A percentile compares a stretch with the other conserved stretches of the same genome.
phyloP scores from a whole-genome alignment of 2,888 invertebrate genomes.

The Epistrophe grossulariae region DNA sequence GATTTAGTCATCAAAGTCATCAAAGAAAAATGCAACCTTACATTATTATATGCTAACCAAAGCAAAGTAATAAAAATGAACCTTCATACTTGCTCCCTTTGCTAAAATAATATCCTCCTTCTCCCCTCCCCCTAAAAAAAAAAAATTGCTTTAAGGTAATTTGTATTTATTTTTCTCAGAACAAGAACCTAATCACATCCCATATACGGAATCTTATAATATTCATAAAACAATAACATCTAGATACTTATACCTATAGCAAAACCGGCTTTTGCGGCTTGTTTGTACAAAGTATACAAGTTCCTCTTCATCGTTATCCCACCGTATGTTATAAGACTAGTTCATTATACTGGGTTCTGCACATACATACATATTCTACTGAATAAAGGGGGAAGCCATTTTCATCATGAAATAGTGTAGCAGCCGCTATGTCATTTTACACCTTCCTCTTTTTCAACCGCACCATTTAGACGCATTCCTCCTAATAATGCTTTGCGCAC shows the following conservation, averaged over 20 bases:
- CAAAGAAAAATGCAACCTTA: too few relatives aligned
- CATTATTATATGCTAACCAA: too few relatives aligned
- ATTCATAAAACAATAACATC: slow-evolving; percentile 68
- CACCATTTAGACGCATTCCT: slow-evolving; percentile 23
- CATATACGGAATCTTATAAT: slow-evolving; percentile 40
- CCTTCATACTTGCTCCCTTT: not conserved
- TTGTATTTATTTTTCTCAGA: slow-evolving; percentile 35
- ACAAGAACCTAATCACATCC: slow-evolving; percentile 51
- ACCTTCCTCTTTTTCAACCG: slow-evolving; percentile 48
- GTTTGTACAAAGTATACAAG: slow-evolving; percentile 18
- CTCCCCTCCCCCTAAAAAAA: too few relatives aligned
- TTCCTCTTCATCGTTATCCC: slow-evolving; percentile 12
- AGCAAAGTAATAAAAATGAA: too few relatives aligned
- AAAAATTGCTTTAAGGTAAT: not conserved
- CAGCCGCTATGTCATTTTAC: slow-evolving; percentile 55
- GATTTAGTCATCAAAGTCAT: too few relatives aligned
- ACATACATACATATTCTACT: not conserved
- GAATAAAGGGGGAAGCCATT: slow-evolving; percentile 14
- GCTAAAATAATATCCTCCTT: not conserved
- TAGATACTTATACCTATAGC: not conserved
- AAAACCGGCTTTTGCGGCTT: slow-evolving; percentile 57
- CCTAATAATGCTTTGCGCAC: slow-evolving; percentile 55
- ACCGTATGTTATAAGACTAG: slow-evolving; percentile 9
- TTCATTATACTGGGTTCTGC: slow-evolving; percentile 40
- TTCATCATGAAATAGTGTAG: slow-evolving; percentile 43